Percentiles rank a stretch among this genome's conserved stretches.
Conservation (phyloP, 2,888 invertebrate genomes). For the Aleiodes testaceus region DNA sequence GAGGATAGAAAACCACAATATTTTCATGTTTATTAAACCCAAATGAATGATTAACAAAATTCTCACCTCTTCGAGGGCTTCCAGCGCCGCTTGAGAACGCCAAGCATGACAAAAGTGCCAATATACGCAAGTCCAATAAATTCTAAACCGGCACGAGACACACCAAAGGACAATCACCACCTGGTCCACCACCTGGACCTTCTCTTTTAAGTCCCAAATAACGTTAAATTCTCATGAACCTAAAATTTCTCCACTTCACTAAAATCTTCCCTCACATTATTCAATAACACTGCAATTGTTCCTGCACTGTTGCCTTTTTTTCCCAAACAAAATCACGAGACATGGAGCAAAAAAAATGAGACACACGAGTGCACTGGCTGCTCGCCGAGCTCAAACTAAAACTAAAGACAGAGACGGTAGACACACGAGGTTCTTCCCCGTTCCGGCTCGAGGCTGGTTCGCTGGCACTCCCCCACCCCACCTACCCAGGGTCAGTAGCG, state of each 20-base stretch:
- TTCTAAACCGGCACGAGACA: slow-evolving; percentile 42
- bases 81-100: slow-evolving; percentile 70
- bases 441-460: slow-evolving; percentile 47
- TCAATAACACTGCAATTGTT: no score
- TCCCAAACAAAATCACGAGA: slow-evolving; percentile 4
- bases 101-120: slow-evolving; percentile 62
- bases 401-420: slow-evolving; percentile 59
- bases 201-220: background rate
- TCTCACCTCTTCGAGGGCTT: slow-evolving; percentile 68
- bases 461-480: slow-evolving; percentile 42
- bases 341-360: slow-evolving; percentile 37
- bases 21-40: background rate
- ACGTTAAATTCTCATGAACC: slow-evolving; percentile 4
- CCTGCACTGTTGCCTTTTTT: no score
- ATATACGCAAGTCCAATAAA: slow-evolving; percentile 56
- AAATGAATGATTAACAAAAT: background rate
- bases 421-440: slow-evolving; percentile 53
- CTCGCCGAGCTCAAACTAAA: slow-evolving; percentile 66
- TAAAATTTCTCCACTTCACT: background rate
- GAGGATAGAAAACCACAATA: no score
- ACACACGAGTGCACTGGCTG: slow-evolving; percentile 60
- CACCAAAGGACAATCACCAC: slow-evolving; percentile 48
- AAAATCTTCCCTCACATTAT: no score
- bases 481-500: slow-evolving; percentile 35
- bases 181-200: slow-evolving; percentile 38